These are phyloP conservation scores for Synergus umbraculus DNA, from an alignment of 2,888 invertebrate species.

Conservation along the genomic window DNA sequence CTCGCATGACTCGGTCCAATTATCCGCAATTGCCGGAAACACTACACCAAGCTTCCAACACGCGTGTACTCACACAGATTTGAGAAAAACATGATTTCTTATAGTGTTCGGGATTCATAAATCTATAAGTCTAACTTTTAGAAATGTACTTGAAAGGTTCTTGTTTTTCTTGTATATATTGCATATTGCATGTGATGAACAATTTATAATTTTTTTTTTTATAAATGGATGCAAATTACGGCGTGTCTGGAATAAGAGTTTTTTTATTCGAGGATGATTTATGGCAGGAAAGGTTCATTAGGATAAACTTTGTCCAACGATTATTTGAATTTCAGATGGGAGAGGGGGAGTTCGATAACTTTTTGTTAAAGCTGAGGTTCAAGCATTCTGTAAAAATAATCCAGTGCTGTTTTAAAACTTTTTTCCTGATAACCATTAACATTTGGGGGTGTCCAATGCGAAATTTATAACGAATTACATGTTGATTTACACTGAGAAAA, in stretches of 20 bases:
- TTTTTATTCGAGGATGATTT: background rate
- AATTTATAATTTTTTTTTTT: background rate
- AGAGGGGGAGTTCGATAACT: too few species aligned
- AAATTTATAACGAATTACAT: too few species aligned
- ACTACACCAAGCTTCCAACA: slow-evolving; percentile 43
- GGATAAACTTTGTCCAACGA: too few species aligned
- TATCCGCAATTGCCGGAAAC: slow-evolving; percentile 66
- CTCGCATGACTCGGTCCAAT: slow-evolving; percentile 68
- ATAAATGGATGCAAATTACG: background rate
- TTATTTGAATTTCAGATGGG: too few species aligned
- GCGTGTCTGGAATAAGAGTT: background rate
- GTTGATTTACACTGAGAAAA: too few species aligned
- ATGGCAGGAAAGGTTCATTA: too few species aligned
- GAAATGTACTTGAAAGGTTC: slow-evolving; percentile 9
- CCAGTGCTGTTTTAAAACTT: too few species aligned
- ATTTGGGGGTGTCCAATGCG: too few species aligned
- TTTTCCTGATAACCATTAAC: too few species aligned
- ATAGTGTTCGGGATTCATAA: slow-evolving; percentile 5
- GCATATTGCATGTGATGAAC: slow-evolving; percentile 15
- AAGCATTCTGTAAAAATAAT: too few species aligned
- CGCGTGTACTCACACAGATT: slow-evolving; percentile 15
- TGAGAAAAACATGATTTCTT: slow-evolving; percentile 17
- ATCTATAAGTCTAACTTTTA: slow-evolving; percentile 15
- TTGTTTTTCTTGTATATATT: background rate
- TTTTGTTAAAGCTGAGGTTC: too few species aligned